Base-by-base conservation (phyloP, 2,888 invertebrate species). In the Dryococelus australis region DNA sequence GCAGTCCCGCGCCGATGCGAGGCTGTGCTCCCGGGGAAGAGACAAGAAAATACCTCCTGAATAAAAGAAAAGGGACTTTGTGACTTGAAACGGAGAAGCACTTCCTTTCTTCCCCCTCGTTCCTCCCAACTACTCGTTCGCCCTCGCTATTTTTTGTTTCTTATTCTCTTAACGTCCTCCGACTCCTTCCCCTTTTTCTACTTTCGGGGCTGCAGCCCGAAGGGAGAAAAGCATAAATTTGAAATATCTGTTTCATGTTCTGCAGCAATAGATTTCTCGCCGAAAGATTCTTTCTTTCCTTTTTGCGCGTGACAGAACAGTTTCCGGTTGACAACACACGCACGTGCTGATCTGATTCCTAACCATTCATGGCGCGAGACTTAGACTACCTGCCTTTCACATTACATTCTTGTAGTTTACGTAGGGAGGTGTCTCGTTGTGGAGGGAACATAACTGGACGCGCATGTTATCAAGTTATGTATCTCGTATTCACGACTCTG, bases 11-110 rank as follows among this genome's bases (percentile, higher is more conserved):
- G 20, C 65, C 24, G 16, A 16, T 10, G 47, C 10, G 8, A 0
- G 47, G 47, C 24, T 3, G 65, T 10, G 6, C 35, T 35, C 35
- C 35, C 35, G 20, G 65, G 8, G n/a, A 20, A 20, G 65, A 65
- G 65, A n/a, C 65, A n/a, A 65, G 65, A n/a, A 65, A 65, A 65
- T 65, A 65, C 65, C 65, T 65, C 65, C 65, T 65, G 65, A 65
- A 65, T 65, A 65, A 65, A 65, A 65, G n/a, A 65, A 65, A 65
- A n/a, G n/a, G n/a, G 65, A 65, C 65, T 65, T 65, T 65, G 65
- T 65, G 65, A 65, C 65, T 65, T 16, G 65, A 65, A 65, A 65
- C 65, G n/a, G 20, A 65, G 65, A 65, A 65, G 65, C n/a, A 65
- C 65, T 65, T 65, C 20, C 51, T 6, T 8, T 24, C 24, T 65